These are phyloP conservation scores for Agapornis canus DNA, from an alignment of 2,797 vertebrate species.

Conservation along the genomic window DNA sequence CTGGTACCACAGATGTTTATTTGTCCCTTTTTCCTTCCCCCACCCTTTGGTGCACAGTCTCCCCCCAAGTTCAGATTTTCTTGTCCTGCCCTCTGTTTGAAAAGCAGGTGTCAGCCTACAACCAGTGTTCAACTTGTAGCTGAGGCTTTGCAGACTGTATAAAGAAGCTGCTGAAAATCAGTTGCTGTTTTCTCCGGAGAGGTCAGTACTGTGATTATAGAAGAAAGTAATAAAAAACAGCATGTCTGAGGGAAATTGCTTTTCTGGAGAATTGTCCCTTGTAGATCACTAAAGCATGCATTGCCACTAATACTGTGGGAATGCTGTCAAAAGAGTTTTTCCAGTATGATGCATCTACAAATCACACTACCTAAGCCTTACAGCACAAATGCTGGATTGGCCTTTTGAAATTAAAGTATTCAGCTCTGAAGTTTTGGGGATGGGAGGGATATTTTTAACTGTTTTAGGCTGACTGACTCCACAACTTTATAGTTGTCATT, in stretches of 20 bases:
- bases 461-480: background rate
- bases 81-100: constrained; percentile 34
- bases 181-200: constrained; percentile 48
- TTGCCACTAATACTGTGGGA: constrained; percentile 44
- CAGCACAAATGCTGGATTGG: constrained; percentile 35
- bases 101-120: constrained; percentile 59
- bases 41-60: background rate
- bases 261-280: constrained; percentile 66
- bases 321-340: constrained; percentile 61
- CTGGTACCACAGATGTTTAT: background rate
- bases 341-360: constrained; percentile 50
- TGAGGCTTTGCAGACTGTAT: constrained; percentile 21
- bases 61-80: background rate
- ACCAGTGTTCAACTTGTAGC: constrained; percentile 24
- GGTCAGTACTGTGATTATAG: constrained; percentile 47
- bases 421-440: background rate
- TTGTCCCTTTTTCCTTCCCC: background rate
- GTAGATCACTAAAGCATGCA: constrained; percentile 52
- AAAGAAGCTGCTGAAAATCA: constrained; percentile 43
- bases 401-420: constrained; percentile 54
- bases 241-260: constrained; percentile 58
- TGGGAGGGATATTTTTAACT: constrained; percentile 27
- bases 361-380: constrained; percentile 43
- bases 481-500: background rate
- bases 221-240: constrained; percentile 63